phyloP scores from a whole-genome alignment of 1,140 invertebrate species.

The Drosophila pseudoobscura region DNA sequence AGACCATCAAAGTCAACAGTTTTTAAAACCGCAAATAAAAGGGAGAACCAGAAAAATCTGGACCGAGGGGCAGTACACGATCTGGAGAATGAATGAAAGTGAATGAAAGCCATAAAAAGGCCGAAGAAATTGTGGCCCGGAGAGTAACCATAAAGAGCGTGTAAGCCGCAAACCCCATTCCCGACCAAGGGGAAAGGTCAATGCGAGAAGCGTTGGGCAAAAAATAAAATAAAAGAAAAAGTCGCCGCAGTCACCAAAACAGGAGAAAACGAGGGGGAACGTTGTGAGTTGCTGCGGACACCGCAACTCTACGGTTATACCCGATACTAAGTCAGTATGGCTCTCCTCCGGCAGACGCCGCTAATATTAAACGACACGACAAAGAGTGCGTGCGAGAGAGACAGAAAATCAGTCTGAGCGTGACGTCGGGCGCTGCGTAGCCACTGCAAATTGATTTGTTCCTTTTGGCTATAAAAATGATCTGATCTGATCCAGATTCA shows the following conservation, averaged over 20 bases:
- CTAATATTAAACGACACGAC: too few relatives aligned
- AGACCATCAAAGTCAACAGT: conserved; percentile 46
- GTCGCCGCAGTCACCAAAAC: conserved; percentile 27
- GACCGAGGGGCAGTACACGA: not conserved
- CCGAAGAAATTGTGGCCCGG: conserved; percentile 41
- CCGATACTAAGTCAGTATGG: too few relatives aligned
- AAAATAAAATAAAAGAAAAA: conserved; percentile 34
- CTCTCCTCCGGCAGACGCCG: too few relatives aligned
- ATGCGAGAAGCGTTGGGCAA: conserved; percentile 43
- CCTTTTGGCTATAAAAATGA: too few relatives aligned
- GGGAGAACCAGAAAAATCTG: conserved; percentile 31
- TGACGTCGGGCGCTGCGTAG: too few relatives aligned
- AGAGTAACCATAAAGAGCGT: conserved; percentile 34
- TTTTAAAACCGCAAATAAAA: conserved; percentile 47
- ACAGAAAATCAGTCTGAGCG: too few relatives aligned
- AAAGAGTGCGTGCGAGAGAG: too few relatives aligned
- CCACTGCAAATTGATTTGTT: too few relatives aligned
- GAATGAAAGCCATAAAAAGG: conserved; percentile 44
- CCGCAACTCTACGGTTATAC: too few relatives aligned
- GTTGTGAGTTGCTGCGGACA: too few relatives aligned
- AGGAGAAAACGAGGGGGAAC: too few relatives aligned
- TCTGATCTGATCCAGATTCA: too few relatives aligned
- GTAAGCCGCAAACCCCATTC: conserved; percentile 59
- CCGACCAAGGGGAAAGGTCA: conserved; percentile 61
- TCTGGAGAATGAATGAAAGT: conserved; percentile 27